Conservation (phyloP, 1,140 invertebrate species). For the Rhizoglyphus robini region DNA sequence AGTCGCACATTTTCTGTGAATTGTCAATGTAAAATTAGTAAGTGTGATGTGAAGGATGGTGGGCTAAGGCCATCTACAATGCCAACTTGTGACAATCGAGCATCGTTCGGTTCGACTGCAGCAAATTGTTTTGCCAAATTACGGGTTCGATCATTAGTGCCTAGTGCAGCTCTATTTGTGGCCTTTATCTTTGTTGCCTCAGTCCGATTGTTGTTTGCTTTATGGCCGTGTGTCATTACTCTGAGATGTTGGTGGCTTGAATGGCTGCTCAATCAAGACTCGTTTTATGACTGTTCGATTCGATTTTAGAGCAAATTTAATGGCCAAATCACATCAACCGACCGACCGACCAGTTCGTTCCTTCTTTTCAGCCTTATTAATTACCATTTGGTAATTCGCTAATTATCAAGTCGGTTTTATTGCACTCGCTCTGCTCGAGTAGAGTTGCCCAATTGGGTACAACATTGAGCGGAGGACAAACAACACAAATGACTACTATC, state of each 20-base stretch:
- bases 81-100: neutral
- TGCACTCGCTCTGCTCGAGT: no score
- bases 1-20: constrained; percentile 12
- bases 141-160: neutral
- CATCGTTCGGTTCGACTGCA: neutral
- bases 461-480: no score
- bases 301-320: no score
- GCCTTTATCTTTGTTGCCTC: neutral
- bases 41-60: neutral
- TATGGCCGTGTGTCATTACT: no score
- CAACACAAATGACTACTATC: no score
- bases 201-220: neutral
- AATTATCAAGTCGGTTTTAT: neutral
- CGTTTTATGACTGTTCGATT: no score
- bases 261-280: no score
- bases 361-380: no score
- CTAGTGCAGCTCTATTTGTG: neutral
- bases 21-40: neutral
- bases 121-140: constrained; percentile 10
- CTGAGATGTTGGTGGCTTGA: no score
- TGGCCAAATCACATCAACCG: no score
- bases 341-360: no score
- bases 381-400: neutral
- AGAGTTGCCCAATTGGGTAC: no score
- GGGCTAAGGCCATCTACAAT: neutral